Evolutionary conservation across 2,113 vertebrate genomes (phyloP), one percentile per base, ranked within the genome.

Genomic region (Lasiurus cinereus): DNA sequence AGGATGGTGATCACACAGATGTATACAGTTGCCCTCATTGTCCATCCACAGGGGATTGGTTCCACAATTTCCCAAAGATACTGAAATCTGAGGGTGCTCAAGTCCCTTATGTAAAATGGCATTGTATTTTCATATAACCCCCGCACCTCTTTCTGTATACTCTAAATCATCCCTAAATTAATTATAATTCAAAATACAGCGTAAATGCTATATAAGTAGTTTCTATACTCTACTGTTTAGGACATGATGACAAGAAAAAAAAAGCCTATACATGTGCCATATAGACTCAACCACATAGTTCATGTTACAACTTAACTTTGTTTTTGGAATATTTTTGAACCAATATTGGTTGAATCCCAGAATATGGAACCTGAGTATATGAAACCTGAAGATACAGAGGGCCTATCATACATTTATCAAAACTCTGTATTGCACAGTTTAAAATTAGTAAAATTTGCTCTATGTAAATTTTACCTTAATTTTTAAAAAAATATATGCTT

Each of bases 401-500:
- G 24, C 56, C 36, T 39, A 43, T 27, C 18, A 52, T 29, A 36
- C 6, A 39, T 83, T 73, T 88, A 85, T 85, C 52, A 94, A 70
- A 95, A 89, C 39, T 82, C 5, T 73, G 15, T 62, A 13, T 39
- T 85, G 12, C 62, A 33, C 12, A 54, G 21, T 84, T 96, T 93
- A 83, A 85, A 83, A 90, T 94, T 54, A 24, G 8, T 80, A 43
- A 62, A 78, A 90, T 94, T 92, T 93, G 27, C 29, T 85, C 43
- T 54, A 24, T 88, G 19, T 39, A 86, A 62, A 78, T 83, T 87
- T 78, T 50, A 79, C 50, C 78, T 82, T 18, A 31, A 9, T 66
- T 93, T 54, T 43, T 3, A 64, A 62, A 85, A 85, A 69, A 46
- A 39, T 74, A 1, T 50, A 15, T 86, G 16, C 78, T 88, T 95